These are phyloP conservation scores for Eulithis prunata DNA, from an alignment of 2,888 invertebrate genomes.

Conservation along the genomic window DNA sequence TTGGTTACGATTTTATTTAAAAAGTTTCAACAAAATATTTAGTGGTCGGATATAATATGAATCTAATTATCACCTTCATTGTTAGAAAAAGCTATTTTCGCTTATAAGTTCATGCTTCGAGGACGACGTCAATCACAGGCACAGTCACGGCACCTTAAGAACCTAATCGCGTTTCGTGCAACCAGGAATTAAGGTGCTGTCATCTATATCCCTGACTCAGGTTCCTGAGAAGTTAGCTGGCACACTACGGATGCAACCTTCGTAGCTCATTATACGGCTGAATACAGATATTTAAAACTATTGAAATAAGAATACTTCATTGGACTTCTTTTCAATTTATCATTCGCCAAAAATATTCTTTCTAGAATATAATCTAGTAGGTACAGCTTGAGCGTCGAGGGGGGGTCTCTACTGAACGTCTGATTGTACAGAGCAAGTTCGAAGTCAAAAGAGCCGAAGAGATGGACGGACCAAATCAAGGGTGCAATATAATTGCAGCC, in stretches of 20 bases:
- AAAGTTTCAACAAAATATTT: slow-evolving; percentile 10
- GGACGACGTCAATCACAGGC: slow-evolving; percentile 40
- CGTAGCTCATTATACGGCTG: no score
- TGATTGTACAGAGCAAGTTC: no score
- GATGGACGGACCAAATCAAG: no score
- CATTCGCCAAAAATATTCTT: no score
- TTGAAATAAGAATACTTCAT: no score
- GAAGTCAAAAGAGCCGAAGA: no score
- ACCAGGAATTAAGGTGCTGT: slow-evolving; percentile 57
- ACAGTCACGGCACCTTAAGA: slow-evolving; percentile 33
- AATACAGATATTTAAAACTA: no score
- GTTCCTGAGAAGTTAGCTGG: slow-evolving; percentile 9
- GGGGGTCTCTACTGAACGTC: no score
- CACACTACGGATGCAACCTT: slow-evolving; percentile 1
- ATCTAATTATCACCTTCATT: slow-evolving; percentile 14
- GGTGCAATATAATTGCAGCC: no score
- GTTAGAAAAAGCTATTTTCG: slow-evolving; percentile 13
- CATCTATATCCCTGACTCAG: slow-evolving; percentile 45
- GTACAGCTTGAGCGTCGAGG: no score
- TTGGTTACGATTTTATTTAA: slow-evolving; percentile 2
- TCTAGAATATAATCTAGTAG: no score
- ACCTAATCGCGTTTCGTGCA: slow-evolving; percentile 48
- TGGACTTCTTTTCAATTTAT: no score
- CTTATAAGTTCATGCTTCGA: slow-evolving; percentile 34
- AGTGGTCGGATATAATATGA: slow-evolving; percentile 13